Conservation (phyloP, 2,888 invertebrate species). For the Drosophila histrio region DNA sequence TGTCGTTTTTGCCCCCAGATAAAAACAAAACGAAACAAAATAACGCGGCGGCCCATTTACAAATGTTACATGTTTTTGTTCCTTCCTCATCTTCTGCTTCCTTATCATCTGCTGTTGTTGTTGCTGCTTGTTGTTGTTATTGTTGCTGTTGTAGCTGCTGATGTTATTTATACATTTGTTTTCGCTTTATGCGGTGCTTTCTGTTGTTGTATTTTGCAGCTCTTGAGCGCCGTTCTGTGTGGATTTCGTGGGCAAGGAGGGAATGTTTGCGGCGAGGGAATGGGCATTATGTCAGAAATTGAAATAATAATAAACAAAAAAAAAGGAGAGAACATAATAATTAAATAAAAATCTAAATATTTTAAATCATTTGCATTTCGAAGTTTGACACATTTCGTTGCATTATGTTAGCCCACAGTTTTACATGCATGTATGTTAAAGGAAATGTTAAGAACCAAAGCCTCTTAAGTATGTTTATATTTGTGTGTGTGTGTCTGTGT, state of each 20-base stretch:
- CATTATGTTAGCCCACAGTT: constrained; percentile 32
- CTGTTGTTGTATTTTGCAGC: constrained; percentile 84
- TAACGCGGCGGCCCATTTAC: constrained; percentile 47
- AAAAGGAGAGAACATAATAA: constrained; percentile 30
- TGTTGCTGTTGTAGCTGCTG: constrained; percentile 27
- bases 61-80: constrained; percentile 25
- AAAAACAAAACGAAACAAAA: constrained; percentile 41
- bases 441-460: constrained; percentile 63
- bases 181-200: constrained; percentile 83
- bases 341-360: constrained; percentile 31
- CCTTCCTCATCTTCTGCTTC: constrained; percentile 13
- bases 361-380: constrained; percentile 12
- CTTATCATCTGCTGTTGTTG: constrained; percentile 20
- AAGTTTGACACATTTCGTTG: constrained; percentile 44
- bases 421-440: constrained; percentile 15
- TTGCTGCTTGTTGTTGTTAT: constrained; percentile 19
- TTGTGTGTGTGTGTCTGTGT: constrained; percentile 18
- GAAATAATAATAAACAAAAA: constrained; percentile 40
- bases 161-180: constrained; percentile 30
- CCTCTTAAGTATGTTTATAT: constrained; percentile 51
- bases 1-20: constrained; percentile 40
- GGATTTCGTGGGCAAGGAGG: neutral
- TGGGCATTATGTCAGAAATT: constrained; percentile 30
- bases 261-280: neutral
- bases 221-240: constrained; percentile 83